Evolutionary conservation across 2,888 invertebrate genomes (phyloP).

Genomic region (Furcula furcula): DNA sequence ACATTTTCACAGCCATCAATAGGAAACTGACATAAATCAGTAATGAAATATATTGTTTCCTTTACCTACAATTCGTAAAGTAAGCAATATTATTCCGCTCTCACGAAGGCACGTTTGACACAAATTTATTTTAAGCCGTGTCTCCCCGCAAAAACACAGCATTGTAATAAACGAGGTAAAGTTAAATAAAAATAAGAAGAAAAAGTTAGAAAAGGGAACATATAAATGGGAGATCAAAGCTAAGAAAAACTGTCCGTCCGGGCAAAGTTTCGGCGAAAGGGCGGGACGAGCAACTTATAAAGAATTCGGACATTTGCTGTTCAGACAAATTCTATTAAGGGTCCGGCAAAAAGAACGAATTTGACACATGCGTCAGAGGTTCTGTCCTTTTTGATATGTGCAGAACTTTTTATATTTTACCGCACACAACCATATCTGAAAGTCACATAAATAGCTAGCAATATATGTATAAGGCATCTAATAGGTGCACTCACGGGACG

Average conservation of each 20-base stretch:
- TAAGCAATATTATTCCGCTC: no score
- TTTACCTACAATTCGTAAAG: no score
- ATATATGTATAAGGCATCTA: no score
- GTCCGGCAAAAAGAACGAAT: conserved; percentile 8
- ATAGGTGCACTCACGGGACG: no score
- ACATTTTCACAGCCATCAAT: no score
- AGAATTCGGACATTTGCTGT: conserved; percentile 23
- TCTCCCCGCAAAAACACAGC: conserved; percentile 14
- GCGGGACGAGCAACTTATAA: conserved; percentile 14
- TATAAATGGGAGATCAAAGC: conserved; percentile 56
- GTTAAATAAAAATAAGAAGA: conserved; percentile 49
- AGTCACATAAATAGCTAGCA: no score
- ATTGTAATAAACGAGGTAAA: conserved; percentile 36
- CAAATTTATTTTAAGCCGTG: conserved; percentile 6
- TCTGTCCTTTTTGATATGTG: no score
- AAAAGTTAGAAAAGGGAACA: conserved; percentile 41
- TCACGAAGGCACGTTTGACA: no score
- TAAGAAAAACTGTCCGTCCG: conserved; percentile 34
- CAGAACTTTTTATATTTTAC: no score
- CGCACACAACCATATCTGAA: no score
- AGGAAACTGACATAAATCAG: no score
- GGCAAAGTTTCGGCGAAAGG: conserved; percentile 24
- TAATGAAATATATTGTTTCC: no score
- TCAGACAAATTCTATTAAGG: conserved; percentile 28
- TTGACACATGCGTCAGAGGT: conserved; percentile 4